phyloP scores from a whole-genome alignment of 2,797 vertebrate genomes.

The Gallinago solitaria region DNA sequence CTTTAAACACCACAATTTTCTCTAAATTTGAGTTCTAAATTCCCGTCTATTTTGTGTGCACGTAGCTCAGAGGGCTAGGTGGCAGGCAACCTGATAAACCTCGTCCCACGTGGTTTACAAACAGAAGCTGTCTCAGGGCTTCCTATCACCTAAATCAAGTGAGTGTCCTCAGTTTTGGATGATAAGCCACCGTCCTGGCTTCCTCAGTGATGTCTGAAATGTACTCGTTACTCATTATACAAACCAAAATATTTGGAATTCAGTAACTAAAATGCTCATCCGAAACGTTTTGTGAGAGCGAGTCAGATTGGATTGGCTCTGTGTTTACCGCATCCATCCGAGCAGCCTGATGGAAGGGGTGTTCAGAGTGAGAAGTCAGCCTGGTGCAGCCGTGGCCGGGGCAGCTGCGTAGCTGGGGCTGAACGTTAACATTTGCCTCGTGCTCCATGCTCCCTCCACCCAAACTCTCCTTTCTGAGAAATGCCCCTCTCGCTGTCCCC shows the following conservation, averaged over 20 bases:
- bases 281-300: neutral
- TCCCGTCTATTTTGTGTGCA: neutral
- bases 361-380: neutral
- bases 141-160: neutral
- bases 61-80: neutral
- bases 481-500: neutral
- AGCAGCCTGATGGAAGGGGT: neutral
- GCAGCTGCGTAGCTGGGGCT: neutral
- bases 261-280: neutral
- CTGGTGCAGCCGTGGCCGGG: neutral
- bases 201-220: neutral
- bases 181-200: neutral
- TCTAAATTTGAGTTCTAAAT: neutral
- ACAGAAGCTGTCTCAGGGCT: neutral
- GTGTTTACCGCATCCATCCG: constrained; percentile 12
- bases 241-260: constrained; percentile 27
- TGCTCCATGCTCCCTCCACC: neutral
- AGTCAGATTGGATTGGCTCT: neutral
- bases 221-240: neutral
- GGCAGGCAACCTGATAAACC: neutral
- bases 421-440: neutral
- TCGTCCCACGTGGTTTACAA: neutral
- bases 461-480: neutral
- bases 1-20: neutral
- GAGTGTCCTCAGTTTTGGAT: neutral